Evolutionary conservation across 2,888 invertebrate species (phyloP), one percentile per base, ranked within the genome.

Genomic region (Melinaea menophilus): DNA sequence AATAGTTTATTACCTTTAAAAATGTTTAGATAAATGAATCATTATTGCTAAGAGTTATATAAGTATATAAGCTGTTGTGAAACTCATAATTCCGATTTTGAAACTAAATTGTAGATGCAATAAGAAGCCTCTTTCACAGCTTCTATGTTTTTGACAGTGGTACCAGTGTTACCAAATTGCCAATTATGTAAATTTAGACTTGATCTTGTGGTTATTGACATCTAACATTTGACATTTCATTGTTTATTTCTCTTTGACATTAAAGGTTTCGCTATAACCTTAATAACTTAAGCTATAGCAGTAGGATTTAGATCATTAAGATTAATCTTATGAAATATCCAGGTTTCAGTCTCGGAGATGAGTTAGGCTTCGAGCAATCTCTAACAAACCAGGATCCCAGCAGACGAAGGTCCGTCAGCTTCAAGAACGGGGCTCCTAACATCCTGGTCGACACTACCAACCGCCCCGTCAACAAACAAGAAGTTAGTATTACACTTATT

Each of bases 321-420:
- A 47, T 11, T 55, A 54, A 37, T 51, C 34, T 65, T 22, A 55
- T 12, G 2, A 12, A 31, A 46, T 67, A 92, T 93, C 63, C 91
- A 95, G 97, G 97, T 72, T 96, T 97, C 84, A 95, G 95, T 78
- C 87, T 97, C 13, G 97, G 97, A 13, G 97, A 97, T 77, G 97
- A 97, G 80, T 87, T 97, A 66, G 96, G 96, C 35, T 96, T 97
- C 78, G 92, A 93, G 71, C 95, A 97, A 77, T 96, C 97, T 0
- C 82, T 97, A 56, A 94, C 96, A 1, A 96, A 96, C 79, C 79
- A 94, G 72, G 96, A 96, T 77, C 92, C 93, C 55, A 93, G 93
- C 72, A 92, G 94, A 68, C 88, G 95, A 68, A 91, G 95, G 61
- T 94, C 95, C 0, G 92, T 94, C 62, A 92, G 85, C 77, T 81